phyloP scores from a whole-genome alignment of 2,113 vertebrate genomes.

The Astur gentilis region DNA sequence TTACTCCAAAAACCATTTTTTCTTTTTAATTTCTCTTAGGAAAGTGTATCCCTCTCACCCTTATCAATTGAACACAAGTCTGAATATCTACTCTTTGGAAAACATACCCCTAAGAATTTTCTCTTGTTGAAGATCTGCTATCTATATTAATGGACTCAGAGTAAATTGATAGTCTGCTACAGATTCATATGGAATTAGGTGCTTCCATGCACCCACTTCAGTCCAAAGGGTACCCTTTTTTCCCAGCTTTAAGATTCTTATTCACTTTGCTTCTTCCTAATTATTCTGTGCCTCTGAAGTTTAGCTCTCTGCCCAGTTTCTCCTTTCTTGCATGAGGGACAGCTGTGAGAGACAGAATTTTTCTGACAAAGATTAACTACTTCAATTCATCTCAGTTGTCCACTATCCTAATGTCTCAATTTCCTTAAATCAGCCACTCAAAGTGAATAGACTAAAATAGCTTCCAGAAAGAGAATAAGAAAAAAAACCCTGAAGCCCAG shows the following conservation, averaged over 20 bases:
- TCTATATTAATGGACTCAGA: not conserved
- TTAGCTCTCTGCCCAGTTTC: not conserved
- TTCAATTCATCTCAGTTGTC: conserved; percentile 27
- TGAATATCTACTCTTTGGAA: not conserved
- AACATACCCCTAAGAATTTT: not conserved
- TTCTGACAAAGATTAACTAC: conserved; percentile 20
- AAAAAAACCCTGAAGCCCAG: not conserved
- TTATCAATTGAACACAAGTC: not conserved
- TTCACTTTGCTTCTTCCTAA: not conserved
- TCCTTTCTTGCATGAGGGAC: not conserved
- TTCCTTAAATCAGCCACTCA: conserved; percentile 25
- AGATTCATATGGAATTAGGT: not conserved
- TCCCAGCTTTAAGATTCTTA: not conserved
- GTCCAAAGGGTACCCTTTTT: not conserved
- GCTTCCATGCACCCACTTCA: not conserved
- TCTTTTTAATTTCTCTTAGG: not conserved
- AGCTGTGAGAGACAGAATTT: not conserved
- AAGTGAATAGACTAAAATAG: not conserved
- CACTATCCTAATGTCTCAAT: not conserved
- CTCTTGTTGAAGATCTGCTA: not conserved
- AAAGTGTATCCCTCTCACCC: not conserved
- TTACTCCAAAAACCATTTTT: not conserved
- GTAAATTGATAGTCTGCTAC: not conserved
- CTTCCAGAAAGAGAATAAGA: not conserved
- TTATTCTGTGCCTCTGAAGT: not conserved